These are phyloP conservation scores for Thripadectes ignobilis DNA, from an alignment of 2,797 vertebrate species.

Conservation along the genomic window DNA sequence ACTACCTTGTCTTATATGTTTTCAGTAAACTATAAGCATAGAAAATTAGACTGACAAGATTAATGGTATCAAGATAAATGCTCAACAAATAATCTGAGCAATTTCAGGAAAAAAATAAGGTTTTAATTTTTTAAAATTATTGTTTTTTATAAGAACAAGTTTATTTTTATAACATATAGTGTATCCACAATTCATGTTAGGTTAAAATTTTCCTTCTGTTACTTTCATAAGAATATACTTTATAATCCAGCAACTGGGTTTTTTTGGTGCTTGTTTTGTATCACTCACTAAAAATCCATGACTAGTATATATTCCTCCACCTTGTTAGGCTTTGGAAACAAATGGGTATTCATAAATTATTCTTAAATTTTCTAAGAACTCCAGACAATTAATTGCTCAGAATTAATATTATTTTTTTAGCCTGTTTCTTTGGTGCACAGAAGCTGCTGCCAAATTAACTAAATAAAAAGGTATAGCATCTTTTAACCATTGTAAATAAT, in stretches of 20 bases:
- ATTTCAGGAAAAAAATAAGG: not conserved
- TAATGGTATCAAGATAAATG: not conserved
- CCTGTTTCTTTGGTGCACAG: not conserved
- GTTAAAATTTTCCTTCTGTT: not conserved
- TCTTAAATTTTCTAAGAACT: not conserved
- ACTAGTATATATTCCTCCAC: not conserved
- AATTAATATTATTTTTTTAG: not conserved
- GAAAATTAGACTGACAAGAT: not conserved
- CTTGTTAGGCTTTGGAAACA: not conserved
- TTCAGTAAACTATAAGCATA: not conserved
- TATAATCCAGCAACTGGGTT: not conserved
- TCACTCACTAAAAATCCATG: not conserved
- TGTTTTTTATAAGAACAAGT: not conserved
- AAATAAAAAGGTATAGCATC: not conserved
- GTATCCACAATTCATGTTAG: not conserved
- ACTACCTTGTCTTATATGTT: not conserved
- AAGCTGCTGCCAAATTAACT: not conserved
- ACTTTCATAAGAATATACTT: not conserved
- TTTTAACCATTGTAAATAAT: not conserved
- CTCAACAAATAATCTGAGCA: not conserved
- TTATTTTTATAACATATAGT: not conserved
- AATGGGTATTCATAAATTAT: not conserved
- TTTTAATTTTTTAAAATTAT: not conserved
- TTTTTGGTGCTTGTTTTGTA: not conserved
- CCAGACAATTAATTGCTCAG: not conserved